phyloP scores from a whole-genome alignment of 2,113 vertebrate species.

The Sander lucioperca region DNA sequence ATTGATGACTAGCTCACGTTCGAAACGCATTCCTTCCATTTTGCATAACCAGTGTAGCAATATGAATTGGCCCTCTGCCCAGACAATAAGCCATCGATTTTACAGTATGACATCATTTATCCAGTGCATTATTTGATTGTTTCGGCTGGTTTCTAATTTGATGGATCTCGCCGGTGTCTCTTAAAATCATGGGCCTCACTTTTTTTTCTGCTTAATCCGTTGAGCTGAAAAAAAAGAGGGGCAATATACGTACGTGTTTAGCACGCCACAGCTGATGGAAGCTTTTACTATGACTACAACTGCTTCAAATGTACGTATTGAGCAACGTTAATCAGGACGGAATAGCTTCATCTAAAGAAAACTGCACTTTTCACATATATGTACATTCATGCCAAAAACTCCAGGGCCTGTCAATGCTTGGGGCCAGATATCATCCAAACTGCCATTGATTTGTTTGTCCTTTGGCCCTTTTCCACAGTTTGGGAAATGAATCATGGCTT shows the following conservation, averaged over 20 bases:
- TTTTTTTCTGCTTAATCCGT: constrained; percentile 39
- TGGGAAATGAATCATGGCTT: constrained; percentile 76
- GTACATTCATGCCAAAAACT: constrained; percentile 70
- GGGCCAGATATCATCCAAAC: constrained; percentile 77
- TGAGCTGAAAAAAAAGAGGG: neutral
- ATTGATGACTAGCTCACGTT: constrained; percentile 52
- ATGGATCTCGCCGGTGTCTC: constrained; percentile 65
- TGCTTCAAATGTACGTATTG: constrained; percentile 3
- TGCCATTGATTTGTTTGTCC: constrained; percentile 81
- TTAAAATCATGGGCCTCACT: constrained; percentile 59
- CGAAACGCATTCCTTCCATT: constrained; percentile 31
- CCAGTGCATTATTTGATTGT: constrained; percentile 76
- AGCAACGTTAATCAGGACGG: constrained; percentile 56
- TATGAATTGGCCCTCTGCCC: constrained; percentile 70
- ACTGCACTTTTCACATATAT: constrained; percentile 73
- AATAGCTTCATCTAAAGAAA: constrained; percentile 55
- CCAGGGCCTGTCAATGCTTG: constrained; percentile 64
- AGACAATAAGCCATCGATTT: constrained; percentile 72
- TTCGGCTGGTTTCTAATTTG: constrained; percentile 73
- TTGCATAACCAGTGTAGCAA: constrained; percentile 68
- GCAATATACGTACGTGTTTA: constrained; percentile 45
- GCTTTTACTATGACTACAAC: constrained; percentile 5
- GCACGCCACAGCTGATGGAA: constrained; percentile 26
- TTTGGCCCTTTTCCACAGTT: constrained; percentile 73
- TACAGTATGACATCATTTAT: constrained; percentile 79